Evolutionary conservation across 2,797 vertebrate genomes (phyloP).

Genomic region (Brachyalestes nurse): DNA sequence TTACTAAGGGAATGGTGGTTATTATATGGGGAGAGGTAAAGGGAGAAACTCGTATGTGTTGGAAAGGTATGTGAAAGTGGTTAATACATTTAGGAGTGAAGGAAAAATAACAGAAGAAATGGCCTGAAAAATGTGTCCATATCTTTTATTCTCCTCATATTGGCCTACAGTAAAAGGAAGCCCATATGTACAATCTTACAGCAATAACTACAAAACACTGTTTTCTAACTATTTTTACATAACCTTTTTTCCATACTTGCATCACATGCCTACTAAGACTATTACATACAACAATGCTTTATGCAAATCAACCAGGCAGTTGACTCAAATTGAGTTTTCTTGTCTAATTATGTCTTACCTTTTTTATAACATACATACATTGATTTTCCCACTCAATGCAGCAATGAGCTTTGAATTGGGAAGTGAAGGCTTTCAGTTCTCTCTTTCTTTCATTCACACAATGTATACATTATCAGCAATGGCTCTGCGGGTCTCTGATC

Average conservation of each 20-base stretch:
- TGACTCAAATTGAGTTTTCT: background rate
- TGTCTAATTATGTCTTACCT: background rate
- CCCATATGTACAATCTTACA: conserved; percentile 9
- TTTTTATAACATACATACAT: background rate
- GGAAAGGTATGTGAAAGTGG: conserved; percentile 26
- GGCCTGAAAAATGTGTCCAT: background rate
- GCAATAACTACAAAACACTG: conserved; percentile 39
- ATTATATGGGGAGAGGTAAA: conserved; percentile 12
- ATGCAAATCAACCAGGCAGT: conserved; percentile 14
- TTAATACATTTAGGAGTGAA: background rate
- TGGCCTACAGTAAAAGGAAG: background rate
- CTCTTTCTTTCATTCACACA: background rate
- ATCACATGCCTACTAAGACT: conserved; percentile 13
- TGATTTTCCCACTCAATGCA: no score
- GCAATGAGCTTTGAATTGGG: background rate
- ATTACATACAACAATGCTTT: background rate
- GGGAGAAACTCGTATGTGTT: conserved; percentile 34
- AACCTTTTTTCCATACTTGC: background rate
- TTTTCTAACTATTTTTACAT: conserved; percentile 40
- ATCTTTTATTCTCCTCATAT: background rate
- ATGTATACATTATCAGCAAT: conserved; percentile 3
- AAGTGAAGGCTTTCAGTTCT: background rate
- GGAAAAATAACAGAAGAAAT: background rate
- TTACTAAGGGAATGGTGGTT: conserved; percentile 1
- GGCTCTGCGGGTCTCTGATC: background rate